phyloP scores from a whole-genome alignment of 1,140 invertebrate species.

The Thalassaphorura encarpata region DNA sequence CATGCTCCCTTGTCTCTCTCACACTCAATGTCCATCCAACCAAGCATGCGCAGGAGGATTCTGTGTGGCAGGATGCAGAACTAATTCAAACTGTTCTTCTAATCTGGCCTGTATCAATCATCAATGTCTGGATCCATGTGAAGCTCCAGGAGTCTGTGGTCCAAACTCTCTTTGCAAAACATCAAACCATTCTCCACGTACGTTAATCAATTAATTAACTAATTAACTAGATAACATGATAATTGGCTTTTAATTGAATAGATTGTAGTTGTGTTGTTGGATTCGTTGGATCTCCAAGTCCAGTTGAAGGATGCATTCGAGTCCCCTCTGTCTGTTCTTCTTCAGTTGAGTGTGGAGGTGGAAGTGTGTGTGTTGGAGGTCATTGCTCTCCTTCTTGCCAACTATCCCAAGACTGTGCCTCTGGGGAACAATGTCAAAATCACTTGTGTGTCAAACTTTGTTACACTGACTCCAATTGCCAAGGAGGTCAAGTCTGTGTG shows the following conservation, averaged over 20 bases:
- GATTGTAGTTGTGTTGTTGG: constrained; percentile 67
- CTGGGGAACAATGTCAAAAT: constrained; percentile 69
- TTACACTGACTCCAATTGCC: constrained; percentile 75
- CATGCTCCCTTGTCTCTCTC: constrained; percentile 59
- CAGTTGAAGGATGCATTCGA: constrained; percentile 74
- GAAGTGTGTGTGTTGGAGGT: constrained; percentile 60
- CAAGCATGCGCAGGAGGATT: constrained; percentile 69
- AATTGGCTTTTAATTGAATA: no score
- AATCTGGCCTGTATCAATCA: constrained; percentile 69
- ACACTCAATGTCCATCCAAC: constrained; percentile 63
- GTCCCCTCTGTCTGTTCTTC: constrained; percentile 55
- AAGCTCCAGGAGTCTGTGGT: constrained; percentile 62
- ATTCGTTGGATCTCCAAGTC: constrained; percentile 76
- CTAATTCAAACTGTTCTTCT: constrained; percentile 62
- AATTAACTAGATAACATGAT: no score
- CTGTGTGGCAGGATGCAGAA: constrained; percentile 61
- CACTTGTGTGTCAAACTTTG: constrained; percentile 73
- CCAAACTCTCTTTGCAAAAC: constrained; percentile 70
- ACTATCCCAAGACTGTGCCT: constrained; percentile 57
- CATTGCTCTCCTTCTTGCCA: constrained; percentile 64
- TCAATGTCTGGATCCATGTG: constrained; percentile 70
- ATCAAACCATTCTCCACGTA: constrained; percentile 54
- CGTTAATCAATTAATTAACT: no score
- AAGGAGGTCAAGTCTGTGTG: constrained; percentile 77
- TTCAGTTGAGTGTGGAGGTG: constrained; percentile 52